Evolutionary conservation across 1,140 invertebrate genomes (phyloP), one percentile per base, ranked within the genome.

Genomic region (Aphelenchoides fujianensis): DNA sequence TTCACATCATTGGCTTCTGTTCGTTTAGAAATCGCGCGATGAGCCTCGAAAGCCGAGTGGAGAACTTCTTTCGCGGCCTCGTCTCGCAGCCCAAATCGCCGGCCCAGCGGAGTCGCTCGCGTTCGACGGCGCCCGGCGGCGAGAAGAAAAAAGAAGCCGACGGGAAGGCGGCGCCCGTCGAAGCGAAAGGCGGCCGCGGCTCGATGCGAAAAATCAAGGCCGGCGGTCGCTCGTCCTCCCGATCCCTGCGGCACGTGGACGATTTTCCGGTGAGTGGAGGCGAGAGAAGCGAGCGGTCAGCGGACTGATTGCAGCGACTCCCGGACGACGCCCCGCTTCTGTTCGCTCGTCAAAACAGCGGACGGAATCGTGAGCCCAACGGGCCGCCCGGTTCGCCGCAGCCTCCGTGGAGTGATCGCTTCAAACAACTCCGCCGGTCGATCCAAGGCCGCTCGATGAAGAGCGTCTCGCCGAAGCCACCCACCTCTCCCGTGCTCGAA

Each of bases 21-120:
- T n/a, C n/a, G n/a, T n/a, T n/a, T n/a, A n/a, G n/a, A n/a, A n/a
- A n/a, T n/a, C n/a, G n/a, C n/a, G 63, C 19, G n/a, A 66, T 66
- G 63, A 66, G 63, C 34, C 16, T 66, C 63, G 63, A 66, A 37
- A 37, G 63, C 53, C 63, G 63, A 35, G 63, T 66, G 9, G 63
- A 66, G 53, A 66, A 66, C 63, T 66, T 66, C 31, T 37, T 66
- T 48, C 27, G 1, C 27, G 63, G 63, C 53, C 32, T 66, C 12
- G 63, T 66, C 63, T 34, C 32, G n/a, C 63, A 59, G 34, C n/a
- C n/a, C n/a, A n/a, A n/a, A n/a, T n/a, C n/a, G n/a, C n/a, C n/a
- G n/a, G n/a, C n/a, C n/a, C 55, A 59, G 55, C 55, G 5, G 34
- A 59, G 19, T 7, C 55, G 55, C 5, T 59, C 55, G 7, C 5